Evolutionary conservation across 2,888 invertebrate species (phyloP), one percentile per base, ranked within the genome.

Genomic region (Chloroclysta siterata): DNA sequence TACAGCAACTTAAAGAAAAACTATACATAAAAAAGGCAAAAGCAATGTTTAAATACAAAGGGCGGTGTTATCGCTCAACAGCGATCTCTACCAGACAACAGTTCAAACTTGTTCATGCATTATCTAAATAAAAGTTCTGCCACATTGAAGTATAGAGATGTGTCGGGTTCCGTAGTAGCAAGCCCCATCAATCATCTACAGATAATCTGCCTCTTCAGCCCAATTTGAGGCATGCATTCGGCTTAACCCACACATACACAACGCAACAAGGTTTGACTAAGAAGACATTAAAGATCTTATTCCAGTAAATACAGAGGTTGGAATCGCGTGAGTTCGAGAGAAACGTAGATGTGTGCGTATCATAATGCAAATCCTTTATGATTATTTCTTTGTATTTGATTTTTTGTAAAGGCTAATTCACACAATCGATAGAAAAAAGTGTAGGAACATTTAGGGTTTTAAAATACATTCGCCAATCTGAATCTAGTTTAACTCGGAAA

Each of bases 201-300:
- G 94, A 94, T 94, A 94, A 94, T 94, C 94, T 94, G 92, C 89
- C 93, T 93, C 94, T 93, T 93, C 92, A 92, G 85, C 87, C 87
- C 87, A 89, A 89, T 89, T 90, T 88, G 87, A 89, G 81, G 82
- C 86, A 83, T 89, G 88, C 88, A 87, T 78, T 85, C 84, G 82
- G 89, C 89, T 90, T 89, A 90, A 87, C 88, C 70, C 87, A 88
- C 86, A 88, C 88, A 78, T 59, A 71, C 72, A 74, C 50, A 46
- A 46, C 15, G 14, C 46, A 46, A 41, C 39, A 17, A 36, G 50
- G 22, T 52, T 11, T 48, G 33, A 15, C 54, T n/a, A 61, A 47
- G 41, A 62, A 53, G 55, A 29, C n/a, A 41, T 62, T 53, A 61
- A 58, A 60, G 59, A 66, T 65, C 64, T 60, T 55, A 60, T 54